Percentiles rank a stretch among this genome's conserved stretches.
Conservation (phyloP, 2,113 vertebrate species). For the Elgaria multicarinata region DNA sequence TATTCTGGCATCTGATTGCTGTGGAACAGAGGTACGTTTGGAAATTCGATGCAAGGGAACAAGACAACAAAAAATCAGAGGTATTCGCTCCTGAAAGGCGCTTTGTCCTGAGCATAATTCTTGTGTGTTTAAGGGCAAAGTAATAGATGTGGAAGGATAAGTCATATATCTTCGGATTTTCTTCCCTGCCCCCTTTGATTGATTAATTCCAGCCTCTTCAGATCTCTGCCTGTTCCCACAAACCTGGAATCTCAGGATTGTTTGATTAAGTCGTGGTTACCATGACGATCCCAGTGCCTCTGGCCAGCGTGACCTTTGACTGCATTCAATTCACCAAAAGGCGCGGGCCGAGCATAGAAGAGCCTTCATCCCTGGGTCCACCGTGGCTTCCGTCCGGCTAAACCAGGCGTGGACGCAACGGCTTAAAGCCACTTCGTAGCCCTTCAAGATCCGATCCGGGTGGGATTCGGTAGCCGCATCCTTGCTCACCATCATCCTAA, state of each 20-base stretch:
- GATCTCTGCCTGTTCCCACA: constrained; percentile 75
- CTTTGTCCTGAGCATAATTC: constrained; percentile 66
- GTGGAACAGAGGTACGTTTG: constrained; percentile 59
- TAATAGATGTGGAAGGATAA: constrained; percentile 77
- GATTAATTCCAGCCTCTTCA: constrained; percentile 78
- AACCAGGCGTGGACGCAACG: constrained; percentile 19
- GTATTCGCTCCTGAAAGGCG: constrained; percentile 69
- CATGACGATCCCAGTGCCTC: constrained; percentile 86
- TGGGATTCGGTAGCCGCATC: background rate
- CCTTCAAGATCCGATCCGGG: constrained; percentile 27
- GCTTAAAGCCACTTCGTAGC: constrained; percentile 47
- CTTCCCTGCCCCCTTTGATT: constrained; percentile 70
- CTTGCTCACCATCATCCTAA: background rate
- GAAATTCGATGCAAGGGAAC: constrained; percentile 63
- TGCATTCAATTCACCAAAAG: constrained; percentile 83
- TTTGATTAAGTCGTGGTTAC: constrained; percentile 89
- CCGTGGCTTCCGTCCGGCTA: constrained; percentile 45
- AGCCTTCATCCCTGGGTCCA: constrained; percentile 54
- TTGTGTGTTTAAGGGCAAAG: constrained; percentile 76
- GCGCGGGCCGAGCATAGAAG: constrained; percentile 77
- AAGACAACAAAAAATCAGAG: constrained; percentile 75
- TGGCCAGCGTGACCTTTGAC: constrained; percentile 90
- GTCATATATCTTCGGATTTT: constrained; percentile 79
- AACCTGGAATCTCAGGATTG: constrained; percentile 87
- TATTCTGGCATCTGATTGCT: constrained; percentile 43